Evolutionary conservation across 2,888 invertebrate species (phyloP).

Genomic region (Pachydiplax longipennis): DNA sequence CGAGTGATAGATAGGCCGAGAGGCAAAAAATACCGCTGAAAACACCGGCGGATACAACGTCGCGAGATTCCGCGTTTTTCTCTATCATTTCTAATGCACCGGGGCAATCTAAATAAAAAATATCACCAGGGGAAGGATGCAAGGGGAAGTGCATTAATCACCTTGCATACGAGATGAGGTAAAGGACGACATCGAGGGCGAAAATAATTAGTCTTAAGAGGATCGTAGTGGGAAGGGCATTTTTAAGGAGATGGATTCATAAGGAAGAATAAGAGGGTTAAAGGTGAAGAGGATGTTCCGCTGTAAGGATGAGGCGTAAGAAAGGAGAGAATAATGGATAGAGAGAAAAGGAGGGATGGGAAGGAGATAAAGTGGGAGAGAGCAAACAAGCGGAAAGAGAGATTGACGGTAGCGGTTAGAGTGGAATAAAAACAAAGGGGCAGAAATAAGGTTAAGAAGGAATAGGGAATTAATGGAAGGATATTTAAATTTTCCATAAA

Average conservation of each 20-base stretch:
- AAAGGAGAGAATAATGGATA: not conserved
- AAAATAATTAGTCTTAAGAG: constrained; percentile 9
- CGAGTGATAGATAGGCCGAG: not conserved
- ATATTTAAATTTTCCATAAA: no score
- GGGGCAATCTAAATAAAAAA: not conserved
- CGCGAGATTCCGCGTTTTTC: not conserved
- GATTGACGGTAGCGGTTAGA: no score
- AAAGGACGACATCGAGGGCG: not conserved
- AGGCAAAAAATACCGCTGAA: not conserved
- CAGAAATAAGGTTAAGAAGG: no score
- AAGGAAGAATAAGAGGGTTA: not conserved
- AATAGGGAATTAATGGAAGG: no score
- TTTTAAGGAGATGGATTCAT: constrained; percentile 3
- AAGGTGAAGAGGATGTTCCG: not conserved
- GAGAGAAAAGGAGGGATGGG: not conserved
- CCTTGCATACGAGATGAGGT: not conserved
- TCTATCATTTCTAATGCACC: not conserved
- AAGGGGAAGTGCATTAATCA: constrained; percentile 9
- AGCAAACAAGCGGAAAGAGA: not conserved
- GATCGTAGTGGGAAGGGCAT: not conserved
- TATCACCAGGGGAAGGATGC: not conserved
- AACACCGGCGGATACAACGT: no score
- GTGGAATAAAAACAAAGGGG: no score
- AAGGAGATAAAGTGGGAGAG: not conserved
- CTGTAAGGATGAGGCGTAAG: no score